Evolutionary conservation across 1,140 invertebrate species (phyloP).

Genomic region (Mamestra configurata): DNA sequence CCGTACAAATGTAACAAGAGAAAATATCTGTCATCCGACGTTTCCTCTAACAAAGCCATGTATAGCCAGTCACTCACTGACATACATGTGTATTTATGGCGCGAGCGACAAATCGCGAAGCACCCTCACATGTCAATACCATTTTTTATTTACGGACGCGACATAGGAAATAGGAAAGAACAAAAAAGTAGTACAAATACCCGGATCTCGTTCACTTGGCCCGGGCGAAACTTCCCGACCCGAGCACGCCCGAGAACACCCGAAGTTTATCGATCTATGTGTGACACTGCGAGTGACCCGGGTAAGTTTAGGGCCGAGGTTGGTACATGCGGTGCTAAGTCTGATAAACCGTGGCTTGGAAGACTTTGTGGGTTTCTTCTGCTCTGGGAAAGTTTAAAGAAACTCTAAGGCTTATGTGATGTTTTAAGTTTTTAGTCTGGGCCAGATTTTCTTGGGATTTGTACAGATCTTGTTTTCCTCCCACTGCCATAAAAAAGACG

Average conservation of each 20-base stretch:
- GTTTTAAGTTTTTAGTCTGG: too few species aligned
- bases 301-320: constrained; percentile 1
- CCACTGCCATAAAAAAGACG: too few species aligned
- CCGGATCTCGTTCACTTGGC: not conserved
- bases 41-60: not conserved
- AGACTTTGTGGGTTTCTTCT: not conserved
- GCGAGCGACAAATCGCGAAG: not conserved
- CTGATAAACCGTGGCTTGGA: not conserved
- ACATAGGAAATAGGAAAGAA: constrained; percentile 10
- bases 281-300: constrained; percentile 6
- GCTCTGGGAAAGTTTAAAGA: not conserved
- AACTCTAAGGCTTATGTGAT: not conserved
- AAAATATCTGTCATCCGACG: not conserved
- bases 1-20: not conserved
- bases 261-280: constrained; percentile 24
- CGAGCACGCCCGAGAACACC: not conserved
- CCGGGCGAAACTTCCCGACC: constrained; percentile 9
- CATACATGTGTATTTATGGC: constrained; percentile 17
- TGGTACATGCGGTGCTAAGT: not conserved
- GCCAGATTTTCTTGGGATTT: too few species aligned
- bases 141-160: constrained; percentile 6
- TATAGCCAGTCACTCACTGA: too few species aligned
- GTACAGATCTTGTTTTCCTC: too few species aligned
- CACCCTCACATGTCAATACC: constrained; percentile 22
- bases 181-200: constrained; percentile 27